phyloP scores from a whole-genome alignment of 2,888 invertebrate genomes.

The Zeuzera pyrina region DNA sequence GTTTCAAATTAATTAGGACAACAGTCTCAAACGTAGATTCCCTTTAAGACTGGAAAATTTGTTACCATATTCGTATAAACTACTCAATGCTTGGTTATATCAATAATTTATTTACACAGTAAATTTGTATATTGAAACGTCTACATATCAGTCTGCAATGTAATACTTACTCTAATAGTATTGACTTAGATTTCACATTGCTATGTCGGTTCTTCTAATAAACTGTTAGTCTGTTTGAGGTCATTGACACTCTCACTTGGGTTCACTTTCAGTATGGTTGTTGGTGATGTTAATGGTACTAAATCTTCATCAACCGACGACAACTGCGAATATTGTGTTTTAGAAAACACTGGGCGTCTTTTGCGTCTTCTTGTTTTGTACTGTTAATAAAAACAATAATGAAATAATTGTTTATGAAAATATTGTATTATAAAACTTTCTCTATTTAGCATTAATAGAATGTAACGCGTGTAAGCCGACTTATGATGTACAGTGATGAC shows the following conservation, averaged over 20 bases:
- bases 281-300: slow-evolving; percentile 39
- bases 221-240: slow-evolving; percentile 21
- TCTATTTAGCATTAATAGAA: neutral
- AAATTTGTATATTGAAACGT: slow-evolving; percentile 45
- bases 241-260: slow-evolving; percentile 6
- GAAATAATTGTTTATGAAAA: neutral
- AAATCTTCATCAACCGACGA: slow-evolving; percentile 59
- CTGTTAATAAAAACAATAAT: slow-evolving; percentile 26
- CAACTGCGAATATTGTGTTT: slow-evolving; percentile 56
- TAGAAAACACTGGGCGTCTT: slow-evolving; percentile 40
- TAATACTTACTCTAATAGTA: slow-evolving; percentile 43
- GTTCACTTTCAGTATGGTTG: slow-evolving; percentile 38
- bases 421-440: too few relatives aligned
- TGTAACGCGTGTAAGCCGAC: slow-evolving; percentile 1
- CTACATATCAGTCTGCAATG: slow-evolving; percentile 68
- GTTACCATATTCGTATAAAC: too few relatives aligned
- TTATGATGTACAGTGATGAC: too few relatives aligned
- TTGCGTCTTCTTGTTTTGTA: slow-evolving; percentile 42
- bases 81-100: too few relatives aligned
- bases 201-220: slow-evolving; percentile 46
- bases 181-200: slow-evolving; percentile 38
- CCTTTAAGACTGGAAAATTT: too few relatives aligned
- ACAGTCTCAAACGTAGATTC: too few relatives aligned
- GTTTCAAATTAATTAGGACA: too few relatives aligned
- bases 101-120: too few relatives aligned